phyloP scores from a whole-genome alignment of 2,797 vertebrate genomes.

The Perdix hodgsoniae region DNA sequence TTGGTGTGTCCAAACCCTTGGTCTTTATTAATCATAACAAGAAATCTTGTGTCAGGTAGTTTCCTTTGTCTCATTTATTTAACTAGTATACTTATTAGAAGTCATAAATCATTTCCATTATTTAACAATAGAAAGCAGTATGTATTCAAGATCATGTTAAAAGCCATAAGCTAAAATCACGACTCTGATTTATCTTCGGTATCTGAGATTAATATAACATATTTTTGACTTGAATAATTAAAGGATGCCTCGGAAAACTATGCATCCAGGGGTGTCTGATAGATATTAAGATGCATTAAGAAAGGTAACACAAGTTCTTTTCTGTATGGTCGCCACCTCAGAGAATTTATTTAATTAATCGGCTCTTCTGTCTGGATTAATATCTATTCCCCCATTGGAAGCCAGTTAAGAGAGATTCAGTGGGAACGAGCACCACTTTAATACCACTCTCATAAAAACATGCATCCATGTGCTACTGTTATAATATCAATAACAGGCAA shows the following conservation, averaged over 20 bases:
- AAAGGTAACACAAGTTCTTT: neutral
- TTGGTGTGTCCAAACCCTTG: neutral
- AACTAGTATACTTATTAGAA: neutral
- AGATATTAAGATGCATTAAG: neutral
- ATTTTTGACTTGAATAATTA: conserved; percentile 18
- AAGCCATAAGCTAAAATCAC: neutral
- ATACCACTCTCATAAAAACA: neutral
- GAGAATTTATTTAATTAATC: conserved; percentile 25
- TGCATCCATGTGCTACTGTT: neutral
- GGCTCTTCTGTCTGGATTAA: neutral
- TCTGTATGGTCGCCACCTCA: neutral
- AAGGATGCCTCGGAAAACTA: neutral
- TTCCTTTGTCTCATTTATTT: neutral
- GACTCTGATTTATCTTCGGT: neutral
- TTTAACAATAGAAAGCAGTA: neutral
- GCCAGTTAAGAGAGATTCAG: neutral
- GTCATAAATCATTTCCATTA: neutral
- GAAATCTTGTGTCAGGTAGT: neutral
- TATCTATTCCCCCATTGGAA: neutral
- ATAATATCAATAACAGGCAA: neutral
- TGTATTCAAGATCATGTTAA: neutral
- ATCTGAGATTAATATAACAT: neutral
- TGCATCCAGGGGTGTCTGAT: neutral
- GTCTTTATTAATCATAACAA: neutral
- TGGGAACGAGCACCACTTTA: neutral